Percentiles rank a stretch among this genome's conserved stretches.
Conservation (phyloP, 2,797 vertebrate species). For the Diceros bicornis region DNA sequence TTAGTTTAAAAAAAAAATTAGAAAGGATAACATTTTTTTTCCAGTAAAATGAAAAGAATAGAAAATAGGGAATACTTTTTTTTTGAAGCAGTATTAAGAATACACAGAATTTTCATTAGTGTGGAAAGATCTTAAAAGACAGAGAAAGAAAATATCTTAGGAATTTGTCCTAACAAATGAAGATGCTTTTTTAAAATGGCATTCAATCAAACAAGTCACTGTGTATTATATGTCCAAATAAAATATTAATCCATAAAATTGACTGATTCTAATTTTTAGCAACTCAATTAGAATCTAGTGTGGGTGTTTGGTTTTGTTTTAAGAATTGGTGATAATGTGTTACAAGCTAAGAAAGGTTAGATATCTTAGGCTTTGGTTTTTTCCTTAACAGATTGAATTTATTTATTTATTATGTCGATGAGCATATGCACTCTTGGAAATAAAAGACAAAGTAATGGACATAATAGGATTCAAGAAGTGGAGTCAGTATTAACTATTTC, state of each 20-base stretch:
- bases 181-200: conserved; percentile 60
- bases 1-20: not conserved
- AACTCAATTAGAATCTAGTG: conserved; percentile 37
- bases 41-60: not conserved
- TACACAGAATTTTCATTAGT: conserved; percentile 49
- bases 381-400: conserved; percentile 56
- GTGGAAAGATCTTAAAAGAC: conserved; percentile 47
- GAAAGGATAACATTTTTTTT: not conserved
- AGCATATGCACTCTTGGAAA: not conserved
- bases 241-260: conserved; percentile 59
- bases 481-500: conserved; percentile 21
- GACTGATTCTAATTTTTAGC: conserved; percentile 63
- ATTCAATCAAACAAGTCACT: not conserved
- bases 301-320: not conserved
- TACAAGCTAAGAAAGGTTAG: conserved; percentile 43
- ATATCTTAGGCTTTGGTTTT: not conserved
- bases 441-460: not conserved
- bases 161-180: conserved; percentile 60
- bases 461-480: conserved; percentile 51
- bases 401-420: conserved; percentile 33
- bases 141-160: conserved; percentile 53
- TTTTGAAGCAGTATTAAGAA: conserved; percentile 16
- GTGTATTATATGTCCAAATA: conserved; percentile 49
- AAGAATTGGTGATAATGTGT: conserved; percentile 37
- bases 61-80: not conserved